Conservation (phyloP, 2,797 vertebrate species). For the Cebuella pygmaea region DNA sequence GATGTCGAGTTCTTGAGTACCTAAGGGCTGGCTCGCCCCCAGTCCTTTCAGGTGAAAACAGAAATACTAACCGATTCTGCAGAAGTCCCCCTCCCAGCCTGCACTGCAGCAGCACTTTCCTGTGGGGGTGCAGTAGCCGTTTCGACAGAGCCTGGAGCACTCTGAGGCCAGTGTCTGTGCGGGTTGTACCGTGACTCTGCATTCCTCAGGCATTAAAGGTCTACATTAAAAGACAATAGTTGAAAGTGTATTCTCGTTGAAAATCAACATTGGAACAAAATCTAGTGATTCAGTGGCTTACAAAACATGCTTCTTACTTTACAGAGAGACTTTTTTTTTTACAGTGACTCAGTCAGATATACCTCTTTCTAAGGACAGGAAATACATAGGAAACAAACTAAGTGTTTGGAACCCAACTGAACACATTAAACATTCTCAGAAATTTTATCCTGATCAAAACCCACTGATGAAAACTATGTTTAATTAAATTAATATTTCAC, state of each 20-base stretch:
- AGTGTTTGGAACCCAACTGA: background rate
- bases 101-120: slow-evolving; percentile 96
- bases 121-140: slow-evolving; percentile 95
- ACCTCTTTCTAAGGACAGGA: background rate
- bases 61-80: slow-evolving; percentile 91
- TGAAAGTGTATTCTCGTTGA: slow-evolving; percentile 31
- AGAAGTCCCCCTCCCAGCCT: slow-evolving; percentile 98
- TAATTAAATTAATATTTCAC: background rate
- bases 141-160: slow-evolving; percentile 96
- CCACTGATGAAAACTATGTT: background rate
- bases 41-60: background rate
- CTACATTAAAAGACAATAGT: slow-evolving; percentile 81
- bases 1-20: background rate
- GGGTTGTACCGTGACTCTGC: slow-evolving; percentile 90
- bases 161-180: slow-evolving; percentile 93
- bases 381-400: background rate
- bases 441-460: background rate
- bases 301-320: background rate
- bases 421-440: background rate
- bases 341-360: background rate
- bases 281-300: background rate
- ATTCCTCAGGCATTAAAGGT: slow-evolving; percentile 94
- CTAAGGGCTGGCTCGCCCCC: background rate
- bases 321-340: slow-evolving; percentile 30
- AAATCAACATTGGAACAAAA: background rate